Percentiles rank a stretch among this genome's conserved stretches.
Evolutionary conservation across 1,140 invertebrate genomes (phyloP).

Genomic region (Cyphomyrmex costatus): DNA sequence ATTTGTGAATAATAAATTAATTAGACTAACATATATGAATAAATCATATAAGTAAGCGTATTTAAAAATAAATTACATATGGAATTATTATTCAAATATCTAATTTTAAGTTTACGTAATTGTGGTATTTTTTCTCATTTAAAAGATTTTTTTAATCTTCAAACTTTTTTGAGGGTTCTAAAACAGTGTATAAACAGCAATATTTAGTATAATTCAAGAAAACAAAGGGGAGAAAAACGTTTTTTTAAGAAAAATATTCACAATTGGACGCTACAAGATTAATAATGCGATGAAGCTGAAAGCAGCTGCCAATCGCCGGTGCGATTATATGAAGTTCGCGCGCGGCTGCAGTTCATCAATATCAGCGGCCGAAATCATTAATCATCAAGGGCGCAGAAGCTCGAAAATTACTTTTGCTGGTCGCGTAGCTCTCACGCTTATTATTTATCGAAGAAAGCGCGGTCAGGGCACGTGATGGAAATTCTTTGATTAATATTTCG

Average conservation of each 20-base stretch:
- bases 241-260: constrained; percentile 47
- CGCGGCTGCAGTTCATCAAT: constrained; percentile 69
- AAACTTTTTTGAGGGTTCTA: neutral
- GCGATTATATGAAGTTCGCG: constrained; percentile 61
- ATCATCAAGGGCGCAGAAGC: constrained; percentile 48
- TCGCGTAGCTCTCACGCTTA: constrained; percentile 56
- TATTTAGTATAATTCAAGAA: constrained; percentile 12
- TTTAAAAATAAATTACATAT: too few relatives aligned
- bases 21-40: too few relatives aligned
- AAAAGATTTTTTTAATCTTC: neutral
- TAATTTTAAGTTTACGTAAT: too few relatives aligned
- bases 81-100: too few relatives aligned
- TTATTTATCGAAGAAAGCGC: constrained; percentile 66
- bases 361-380: constrained; percentile 70
- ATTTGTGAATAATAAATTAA: too few relatives aligned
- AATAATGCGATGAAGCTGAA: constrained; percentile 67
- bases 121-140: too few relatives aligned
- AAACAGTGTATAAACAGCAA: neutral
- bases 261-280: constrained; percentile 55
- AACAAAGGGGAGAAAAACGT: neutral
- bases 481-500: constrained; percentile 61
- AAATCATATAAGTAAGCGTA: too few relatives aligned
- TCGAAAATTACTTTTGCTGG: constrained; percentile 63
- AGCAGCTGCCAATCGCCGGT: constrained; percentile 67
- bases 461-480: constrained; percentile 40